Base-by-base conservation (phyloP, 2,797 vertebrate species). In the Neosilurus mollespiculum region DNA sequence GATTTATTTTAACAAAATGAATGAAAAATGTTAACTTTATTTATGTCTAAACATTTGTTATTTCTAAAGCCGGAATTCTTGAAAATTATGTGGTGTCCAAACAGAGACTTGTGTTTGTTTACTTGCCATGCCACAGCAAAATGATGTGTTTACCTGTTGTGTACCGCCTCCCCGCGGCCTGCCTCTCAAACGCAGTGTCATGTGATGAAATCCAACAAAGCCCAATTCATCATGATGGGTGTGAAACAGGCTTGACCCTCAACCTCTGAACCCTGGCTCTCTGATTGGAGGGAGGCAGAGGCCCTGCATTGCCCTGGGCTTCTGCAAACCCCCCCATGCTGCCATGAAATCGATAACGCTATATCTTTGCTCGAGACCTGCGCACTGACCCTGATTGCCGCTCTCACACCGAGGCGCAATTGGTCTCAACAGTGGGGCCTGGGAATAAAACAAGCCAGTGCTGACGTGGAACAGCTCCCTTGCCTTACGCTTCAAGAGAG, bases 281-380 rank as follows among this genome's bases (percentile, higher is more conserved):
- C 87, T 86, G 83, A 90, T 89, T 89, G 95, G 95, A 95, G 93
- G 92, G 93, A 94, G 93, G 93, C 95, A 93, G 94, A 95, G 93
- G 90, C 75, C 85, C 92, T 87, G 90, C 91, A 89, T 91, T 92
- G 93, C 91, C 90, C 89, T 89, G 0, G 83, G 92, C 93, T 92
- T 16, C 61, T 8, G 3, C 71, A 73, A 24, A 26, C 77, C 94
- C 94, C 93, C 94, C 91, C 43, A 12, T 6, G 2, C 70, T 73
- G 93, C 92, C 94, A 94, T 95, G 95, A 96, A 96, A 96, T 96
- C 95, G 94, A 96, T 96, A 96, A 81, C 94, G 93, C 95, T 96
- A 94, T 96, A 95, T 96, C 95, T 96, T 95, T 96, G 94, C 94
- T 94, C 89, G 93, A 94, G 96, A 95, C 95, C 96, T 93, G 94